Base-by-base conservation (phyloP, 2,888 invertebrate species). In the Euphydryas editha region DNA sequence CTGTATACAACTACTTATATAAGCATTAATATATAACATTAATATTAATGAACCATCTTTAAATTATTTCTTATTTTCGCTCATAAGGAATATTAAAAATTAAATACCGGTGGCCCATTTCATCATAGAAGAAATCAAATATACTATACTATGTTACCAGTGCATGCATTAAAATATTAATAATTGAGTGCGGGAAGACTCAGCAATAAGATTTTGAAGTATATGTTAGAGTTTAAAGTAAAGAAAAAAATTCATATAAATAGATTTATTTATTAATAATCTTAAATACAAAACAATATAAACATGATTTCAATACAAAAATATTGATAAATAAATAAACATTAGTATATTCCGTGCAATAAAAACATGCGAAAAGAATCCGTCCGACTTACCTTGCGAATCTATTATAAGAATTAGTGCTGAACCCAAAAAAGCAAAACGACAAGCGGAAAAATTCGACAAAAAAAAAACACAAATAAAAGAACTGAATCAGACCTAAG, bases 401-500 rank as follows among this genome's bases (percentile, higher is more conserved):
- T 68, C 47, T 66, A 54, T 55, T 36, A 17, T 37, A 44, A 67
- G 57, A 68, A 75, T 76, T 75, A 75, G 75, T 76, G 68, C 71
- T 73, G 65, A 73, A 76, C 76, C 79, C 74, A 75, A 62, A 65
- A 77, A 63, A 80, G 77, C 77, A 69, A 71, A 77, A 78, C 78
- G 78, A 76, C 75, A 80, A 80, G 77, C 78, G 72, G 49, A 72
- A 75, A 65, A 73, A 73, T 68, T 70, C 72, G 71, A 73, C 68
- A 67, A 70, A 70, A 68, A 73, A 72, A 77, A 70, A 62, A 62
- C 76, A 74, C 78, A 80, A 81, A 83, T 59, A 69, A 75, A 82
- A 75, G 69, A 85, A 85, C 81, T 84, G 84, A 85, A 83, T 83
- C 92, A 91, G 89, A 92, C 92, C 92, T 92, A 92, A 90, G 80